These are phyloP conservation scores for Meleagris gallopavo DNA, from an alignment of 2,113 vertebrate genomes.

Conservation along the genomic window DNA sequence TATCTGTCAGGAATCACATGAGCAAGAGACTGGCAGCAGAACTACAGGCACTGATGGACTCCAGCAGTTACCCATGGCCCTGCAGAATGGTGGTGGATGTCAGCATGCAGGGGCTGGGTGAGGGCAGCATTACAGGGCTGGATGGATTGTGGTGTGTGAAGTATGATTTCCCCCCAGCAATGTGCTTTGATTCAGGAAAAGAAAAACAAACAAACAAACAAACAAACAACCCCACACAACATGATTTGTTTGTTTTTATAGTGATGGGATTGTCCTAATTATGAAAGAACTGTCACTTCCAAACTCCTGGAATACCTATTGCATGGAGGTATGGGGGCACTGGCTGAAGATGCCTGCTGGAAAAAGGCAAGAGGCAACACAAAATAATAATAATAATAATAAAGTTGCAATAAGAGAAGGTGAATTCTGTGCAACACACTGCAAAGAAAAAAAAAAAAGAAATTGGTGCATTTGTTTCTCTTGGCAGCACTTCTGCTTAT, in stretches of 20 bases:
- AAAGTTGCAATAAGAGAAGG: background rate
- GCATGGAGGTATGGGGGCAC: accelerated
- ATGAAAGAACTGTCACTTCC: background rate
- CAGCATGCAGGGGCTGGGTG: background rate
- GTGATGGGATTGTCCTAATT: background rate
- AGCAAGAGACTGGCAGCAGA: background rate
- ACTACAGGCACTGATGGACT: background rate
- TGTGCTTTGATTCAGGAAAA: background rate
- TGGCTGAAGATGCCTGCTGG: background rate
- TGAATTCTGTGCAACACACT: background rate
- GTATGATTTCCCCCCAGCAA: background rate
- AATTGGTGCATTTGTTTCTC: background rate
- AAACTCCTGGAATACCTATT: background rate
- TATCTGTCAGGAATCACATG: background rate
- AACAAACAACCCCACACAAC: no score
- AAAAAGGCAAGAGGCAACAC: background rate
- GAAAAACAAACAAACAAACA: no score
- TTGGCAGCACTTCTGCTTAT: conserved; percentile 10
- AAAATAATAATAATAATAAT: background rate
- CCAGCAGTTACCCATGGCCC: background rate
- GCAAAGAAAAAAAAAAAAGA: background rate
- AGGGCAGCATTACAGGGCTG: background rate
- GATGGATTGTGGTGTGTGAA: background rate
- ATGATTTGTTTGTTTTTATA: background rate
- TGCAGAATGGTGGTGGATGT: background rate